A percentile compares a stretch with the other conserved stretches of the same genome.
Conservation (phyloP, 2,888 invertebrate species). For the Acleris sparsana region DNA sequence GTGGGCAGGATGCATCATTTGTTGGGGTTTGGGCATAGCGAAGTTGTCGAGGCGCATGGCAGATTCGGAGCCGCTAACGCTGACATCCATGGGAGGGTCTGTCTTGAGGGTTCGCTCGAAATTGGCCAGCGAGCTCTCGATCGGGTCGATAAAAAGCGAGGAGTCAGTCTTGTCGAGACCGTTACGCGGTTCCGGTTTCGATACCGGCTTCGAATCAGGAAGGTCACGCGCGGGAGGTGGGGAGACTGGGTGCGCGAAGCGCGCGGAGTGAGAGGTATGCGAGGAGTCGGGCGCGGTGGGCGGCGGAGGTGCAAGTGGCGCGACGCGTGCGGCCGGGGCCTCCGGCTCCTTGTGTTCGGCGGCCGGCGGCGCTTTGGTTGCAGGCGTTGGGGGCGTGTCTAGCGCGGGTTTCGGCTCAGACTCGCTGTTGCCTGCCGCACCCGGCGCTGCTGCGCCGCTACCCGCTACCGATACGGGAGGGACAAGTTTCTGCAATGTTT, state of each 20-base stretch:
- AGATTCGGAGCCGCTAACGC: slow-evolving; percentile 74
- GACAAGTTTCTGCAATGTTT: slow-evolving; percentile 51
- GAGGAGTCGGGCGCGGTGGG: slow-evolving; percentile 59
- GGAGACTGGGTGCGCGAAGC: slow-evolving; percentile 40
- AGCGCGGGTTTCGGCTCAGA: slow-evolving; percentile 42
- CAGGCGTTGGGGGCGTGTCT: slow-evolving; percentile 40
- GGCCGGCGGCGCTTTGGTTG: slow-evolving; percentile 48
- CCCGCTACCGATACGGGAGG: slow-evolving; percentile 44
- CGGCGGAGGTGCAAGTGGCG: slow-evolving; percentile 47
- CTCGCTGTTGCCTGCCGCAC: slow-evolving; percentile 44
- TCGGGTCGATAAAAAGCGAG: slow-evolving; percentile 85
- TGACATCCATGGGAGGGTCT: slow-evolving; percentile 82
- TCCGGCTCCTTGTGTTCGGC: slow-evolving; percentile 45
- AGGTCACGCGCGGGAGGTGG: slow-evolving; percentile 50
- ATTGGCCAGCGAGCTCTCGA: slow-evolving; percentile 88
- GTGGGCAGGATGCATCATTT: slow-evolving; percentile 67
- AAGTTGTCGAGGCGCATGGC: slow-evolving; percentile 78
- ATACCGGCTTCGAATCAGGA: slow-evolving; percentile 55
- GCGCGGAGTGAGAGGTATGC: slow-evolving; percentile 28
- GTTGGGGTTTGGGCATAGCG: slow-evolving; percentile 68
- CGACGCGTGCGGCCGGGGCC: slow-evolving; percentile 49
- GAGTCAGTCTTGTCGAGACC: slow-evolving; percentile 73
- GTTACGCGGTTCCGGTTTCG: slow-evolving; percentile 69
- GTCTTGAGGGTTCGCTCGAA: slow-evolving; percentile 86
- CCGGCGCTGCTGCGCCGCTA: slow-evolving; percentile 37